Base-by-base conservation (phyloP, 2,888 invertebrate genomes). In the Blera fallax region DNA sequence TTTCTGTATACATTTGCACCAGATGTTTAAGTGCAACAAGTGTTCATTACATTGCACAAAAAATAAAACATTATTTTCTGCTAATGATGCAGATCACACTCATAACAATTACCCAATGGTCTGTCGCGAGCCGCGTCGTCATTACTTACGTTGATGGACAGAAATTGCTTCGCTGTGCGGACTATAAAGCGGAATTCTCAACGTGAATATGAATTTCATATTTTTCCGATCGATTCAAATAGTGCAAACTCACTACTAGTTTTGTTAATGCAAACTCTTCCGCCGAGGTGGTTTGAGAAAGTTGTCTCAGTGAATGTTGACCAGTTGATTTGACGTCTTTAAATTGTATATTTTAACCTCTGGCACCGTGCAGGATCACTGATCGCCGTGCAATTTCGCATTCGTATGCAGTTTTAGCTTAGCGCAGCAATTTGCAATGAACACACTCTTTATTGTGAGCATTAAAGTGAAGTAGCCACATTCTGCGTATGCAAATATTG, bases 141-240 rank as follows among this genome's bases (percentile, higher is more conserved):
- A 2, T 6, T 34, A 16, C 18, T 56, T 5, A 21, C 45, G 37
- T 37, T 69, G 74, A 80, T 45, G 50, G 80, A 74, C 48, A 52
- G 27, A 40, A 40, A 65, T 40, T 16, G 58, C 48, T 24, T 16
- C 43, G 43, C 34, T 67, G 14, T 14, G 37, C 27, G 14, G 45
- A 34, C 69, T 70, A 74, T 81, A 62, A 81, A 70, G 45, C 37
- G 76, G 69, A 81, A 81, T 81, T 81, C 70, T 76, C 76, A 37
- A 50, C 50, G 64, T 77, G 56, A 72, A 77, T 77, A 70, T 72
- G 70, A 70, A 74, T 74, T 69, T 74, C 67, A 74, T 81, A 69
- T 69, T 76, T 50, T 50, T 58, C 11, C 56, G 56, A 70, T 64
- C 62, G 21, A 62, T 78, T 45, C 60, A 70, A 67, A 62, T 45